Conservation (phyloP, 2,797 vertebrate genomes). For the Heterohyrax brucei region DNA sequence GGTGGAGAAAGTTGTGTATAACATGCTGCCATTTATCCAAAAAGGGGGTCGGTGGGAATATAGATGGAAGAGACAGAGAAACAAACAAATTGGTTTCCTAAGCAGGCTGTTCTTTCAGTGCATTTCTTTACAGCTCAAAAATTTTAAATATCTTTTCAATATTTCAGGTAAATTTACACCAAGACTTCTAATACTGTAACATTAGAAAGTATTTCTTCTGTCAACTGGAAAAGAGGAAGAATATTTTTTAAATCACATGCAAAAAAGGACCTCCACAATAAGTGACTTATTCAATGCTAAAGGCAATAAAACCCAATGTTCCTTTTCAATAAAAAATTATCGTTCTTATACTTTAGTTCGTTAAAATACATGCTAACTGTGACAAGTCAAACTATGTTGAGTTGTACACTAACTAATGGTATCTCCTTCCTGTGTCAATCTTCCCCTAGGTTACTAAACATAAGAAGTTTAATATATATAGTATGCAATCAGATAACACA, state of each 20-base stretch:
- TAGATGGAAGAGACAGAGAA: too few relatives aligned
- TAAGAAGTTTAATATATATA: not conserved
- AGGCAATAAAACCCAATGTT: not conserved
- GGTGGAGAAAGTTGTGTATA: not conserved
- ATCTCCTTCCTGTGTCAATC: not conserved
- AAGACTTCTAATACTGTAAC: not conserved
- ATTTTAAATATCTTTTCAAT: not conserved
- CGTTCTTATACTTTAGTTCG: not conserved
- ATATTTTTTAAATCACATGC: not conserved
- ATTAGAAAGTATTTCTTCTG: not conserved
- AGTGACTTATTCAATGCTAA: not conserved
- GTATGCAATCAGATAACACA: not conserved
- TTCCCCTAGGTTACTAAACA: not conserved
- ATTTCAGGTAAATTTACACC: not conserved
- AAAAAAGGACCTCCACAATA: not conserved
- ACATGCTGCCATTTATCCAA: not conserved
- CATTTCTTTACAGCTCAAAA: not conserved
- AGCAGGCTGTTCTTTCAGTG: not conserved
- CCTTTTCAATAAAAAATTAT: not conserved
- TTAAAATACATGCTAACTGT: not conserved
- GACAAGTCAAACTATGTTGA: not conserved
- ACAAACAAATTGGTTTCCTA: not conserved
- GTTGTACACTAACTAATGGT: not conserved
- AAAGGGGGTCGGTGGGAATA: not conserved
- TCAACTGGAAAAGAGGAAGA: not conserved